Evolutionary conservation across 2,113 vertebrate genomes (phyloP), one percentile per base, ranked within the genome.

Genomic region (Hemiscyllium ocellatum): DNA sequence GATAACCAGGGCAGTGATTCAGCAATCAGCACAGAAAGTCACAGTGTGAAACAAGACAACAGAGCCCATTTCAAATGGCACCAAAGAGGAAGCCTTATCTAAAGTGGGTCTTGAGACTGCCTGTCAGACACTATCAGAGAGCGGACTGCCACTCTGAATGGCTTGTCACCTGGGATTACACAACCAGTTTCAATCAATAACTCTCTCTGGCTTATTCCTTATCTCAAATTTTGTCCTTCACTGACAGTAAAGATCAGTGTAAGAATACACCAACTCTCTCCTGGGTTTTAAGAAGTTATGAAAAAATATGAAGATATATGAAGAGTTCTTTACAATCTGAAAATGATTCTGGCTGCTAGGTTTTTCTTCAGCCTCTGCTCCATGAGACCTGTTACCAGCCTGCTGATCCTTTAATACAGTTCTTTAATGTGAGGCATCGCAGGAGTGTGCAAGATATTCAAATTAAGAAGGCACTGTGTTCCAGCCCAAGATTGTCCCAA

Each of bases 181-280:
- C 50, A 52, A 56, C 52, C 56, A 90, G 61, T 90, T 90, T 90
- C 87, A 90, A 90, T 90, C 26, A 90, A 90, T 90, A 90, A 61
- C 13, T 13, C 87, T 52, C 87, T 89, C 12, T 17, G 2, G 56
- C 52, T 90, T 12, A 33, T 52, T 12, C 47, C 87, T 61, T 90
- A 90, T 65, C 87, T 90, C 22, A 83, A 47, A 83, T 19, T 42
- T 24, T 65, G 87, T 90, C 87, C 87, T 90, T 90, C 24, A 90
- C 50, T 90, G 50, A 61, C 26, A 61, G 33, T 61, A 24, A 61
- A n/a, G 87, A 90, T 90, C 56, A 89, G 4, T 56, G 78, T 37
- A 47, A 42, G 80, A 83, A 22, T 61, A 65, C 56, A n/a, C 0
- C 33, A 12, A 10, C 4, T 61, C 52, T 61, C 87, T 90, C 50